These are phyloP conservation scores for Pelobates cultripes DNA, from an alignment of 2,797 vertebrate genomes.

Conservation along the genomic window DNA sequence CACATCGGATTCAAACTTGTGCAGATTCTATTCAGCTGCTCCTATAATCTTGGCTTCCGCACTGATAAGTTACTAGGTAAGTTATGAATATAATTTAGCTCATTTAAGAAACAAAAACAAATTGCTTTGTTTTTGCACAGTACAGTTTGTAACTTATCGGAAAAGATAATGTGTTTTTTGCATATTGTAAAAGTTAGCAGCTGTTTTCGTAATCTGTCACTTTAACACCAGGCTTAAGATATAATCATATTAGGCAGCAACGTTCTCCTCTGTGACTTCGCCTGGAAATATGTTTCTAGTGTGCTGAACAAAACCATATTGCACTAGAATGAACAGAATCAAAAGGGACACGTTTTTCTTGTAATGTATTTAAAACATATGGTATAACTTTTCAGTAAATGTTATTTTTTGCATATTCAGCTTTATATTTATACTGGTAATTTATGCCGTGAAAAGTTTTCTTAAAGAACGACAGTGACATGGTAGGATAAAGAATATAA, in stretches of 20 bases:
- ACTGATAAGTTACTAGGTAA: background rate
- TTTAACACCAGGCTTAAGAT: constrained; percentile 20
- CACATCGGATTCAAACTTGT: background rate
- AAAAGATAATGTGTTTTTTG: constrained; percentile 21
- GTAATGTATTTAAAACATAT: constrained; percentile 37
- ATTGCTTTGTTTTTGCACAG: background rate
- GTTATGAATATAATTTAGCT: constrained; percentile 29
- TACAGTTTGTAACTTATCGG: constrained; percentile 10
- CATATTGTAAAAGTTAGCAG: constrained; percentile 41
- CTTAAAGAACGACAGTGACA: no score
- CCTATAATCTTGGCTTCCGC: background rate
- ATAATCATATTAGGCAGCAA: constrained; percentile 32
- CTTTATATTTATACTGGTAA: no score
- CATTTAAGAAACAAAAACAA: constrained; percentile 29
- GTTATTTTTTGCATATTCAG: constrained; percentile 8
- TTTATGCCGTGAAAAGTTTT: no score
- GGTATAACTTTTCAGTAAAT: constrained; percentile 24
- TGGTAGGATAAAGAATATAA: no score
- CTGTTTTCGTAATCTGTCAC: constrained; percentile 47
- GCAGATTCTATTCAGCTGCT: background rate
- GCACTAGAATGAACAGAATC: constrained; percentile 2
- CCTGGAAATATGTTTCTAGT: constrained; percentile 11
- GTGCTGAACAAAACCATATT: constrained; percentile 28
- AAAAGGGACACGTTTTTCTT: constrained; percentile 8
- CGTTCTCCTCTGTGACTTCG: constrained; percentile 31